Evolutionary conservation across 2,113 vertebrate genomes (phyloP), one percentile per base, ranked within the genome.

Genomic region (Tor tambroides): DNA sequence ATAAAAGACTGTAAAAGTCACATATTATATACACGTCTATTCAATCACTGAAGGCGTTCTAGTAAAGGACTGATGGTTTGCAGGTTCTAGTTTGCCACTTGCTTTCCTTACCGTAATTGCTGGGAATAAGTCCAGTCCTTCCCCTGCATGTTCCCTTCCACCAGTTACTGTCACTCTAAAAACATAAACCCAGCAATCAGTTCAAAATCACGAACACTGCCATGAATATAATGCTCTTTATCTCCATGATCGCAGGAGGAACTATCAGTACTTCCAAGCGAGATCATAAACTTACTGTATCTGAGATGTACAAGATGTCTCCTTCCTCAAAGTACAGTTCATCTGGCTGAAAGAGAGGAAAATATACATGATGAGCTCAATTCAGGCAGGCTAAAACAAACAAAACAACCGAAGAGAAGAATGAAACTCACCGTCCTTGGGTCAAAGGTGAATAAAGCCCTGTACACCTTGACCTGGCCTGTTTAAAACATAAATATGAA

Each of bases 291-390:
- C 96, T 96, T 84, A 99, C 98, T 88, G 97, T 98, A 91, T 99
- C 98, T 7, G 97, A 97, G 93, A 99, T 97, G 92, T 99, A 99
- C 93, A 99, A 95, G 89, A 98, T 96, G 93, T 99, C 98, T 75
- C 98, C 98, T 94, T 99, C 98, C 93, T 99, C 98, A 92, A 99
- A 99, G 92, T 97, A 99, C 35, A 99, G 93, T 90, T 99, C 98
- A 93, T 99, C 98, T 30, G 98, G 97, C 98, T 99, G 92, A 43
- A 94, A 93, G 87, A 79, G 0, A 67, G 84, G 78, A 86, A 80
- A 49, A 78, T 79, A 1, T 59, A 65, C 35, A 21, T n/a, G n/a
- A 35, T 46, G 6, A 14, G 23, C 49, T 30, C 26, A 59, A 51
- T 17, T 21, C 35, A 75, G 28, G 23, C 21, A 28, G 43, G 28